Evolutionary conservation across 2,888 invertebrate genomes (phyloP).

Genomic region (Tineola bisselliella): DNA sequence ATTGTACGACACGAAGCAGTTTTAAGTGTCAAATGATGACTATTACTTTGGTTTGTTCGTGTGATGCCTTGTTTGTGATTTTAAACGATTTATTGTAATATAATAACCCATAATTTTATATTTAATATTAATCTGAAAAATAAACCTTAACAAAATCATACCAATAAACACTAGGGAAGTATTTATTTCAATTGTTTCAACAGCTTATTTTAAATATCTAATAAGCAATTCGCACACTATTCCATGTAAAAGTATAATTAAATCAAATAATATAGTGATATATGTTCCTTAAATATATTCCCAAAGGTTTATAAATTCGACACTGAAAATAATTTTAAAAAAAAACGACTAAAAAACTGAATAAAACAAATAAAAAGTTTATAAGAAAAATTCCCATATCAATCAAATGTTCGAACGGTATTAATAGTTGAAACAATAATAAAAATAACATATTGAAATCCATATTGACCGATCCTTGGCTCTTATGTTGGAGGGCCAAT

Average conservation of each 20-base stretch:
- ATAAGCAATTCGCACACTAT: no score
- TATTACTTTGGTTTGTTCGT: not conserved
- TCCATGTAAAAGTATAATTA: no score
- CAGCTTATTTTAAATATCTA: no score
- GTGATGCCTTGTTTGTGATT: not conserved
- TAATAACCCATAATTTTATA: not conserved
- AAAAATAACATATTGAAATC: slow-evolving; percentile 20
- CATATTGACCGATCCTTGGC: not conserved
- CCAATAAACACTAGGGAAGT: no score
- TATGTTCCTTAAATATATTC: no score
- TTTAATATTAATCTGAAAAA: not conserved
- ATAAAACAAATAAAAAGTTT: no score
- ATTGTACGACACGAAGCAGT: slow-evolving; percentile 15
- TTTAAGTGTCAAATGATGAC: slow-evolving; percentile 11
- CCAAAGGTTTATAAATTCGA: no score
- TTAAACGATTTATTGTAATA: not conserved
- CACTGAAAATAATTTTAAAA: no score
- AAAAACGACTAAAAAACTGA: no score
- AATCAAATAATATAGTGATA: no score
- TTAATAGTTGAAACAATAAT: slow-evolving; percentile 46
- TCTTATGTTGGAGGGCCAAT: slow-evolving; percentile 31
- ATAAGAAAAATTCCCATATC: slow-evolving; percentile 47
- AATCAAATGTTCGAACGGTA: slow-evolving; percentile 41
- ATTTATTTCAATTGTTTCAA: no score
- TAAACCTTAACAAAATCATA: not conserved